A percentile compares a stretch with the other conserved stretches of the same genome.
Conservation (phyloP, 23 tunicate species). For the Phallusia fumigata region DNA sequence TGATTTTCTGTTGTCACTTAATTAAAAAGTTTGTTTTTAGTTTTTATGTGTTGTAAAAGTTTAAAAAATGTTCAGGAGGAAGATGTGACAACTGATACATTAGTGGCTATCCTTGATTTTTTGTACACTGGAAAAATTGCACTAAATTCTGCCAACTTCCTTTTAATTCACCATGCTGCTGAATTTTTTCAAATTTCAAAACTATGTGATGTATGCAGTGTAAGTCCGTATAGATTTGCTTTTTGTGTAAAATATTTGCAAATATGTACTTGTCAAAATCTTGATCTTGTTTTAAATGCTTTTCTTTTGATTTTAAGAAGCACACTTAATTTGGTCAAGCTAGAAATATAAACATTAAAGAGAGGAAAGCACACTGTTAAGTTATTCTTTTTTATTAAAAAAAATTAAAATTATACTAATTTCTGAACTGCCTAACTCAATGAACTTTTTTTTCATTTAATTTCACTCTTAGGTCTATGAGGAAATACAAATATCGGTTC, state of each 20-base stretch:
- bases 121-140: slow-evolving; percentile 1
- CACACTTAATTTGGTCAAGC: no score
- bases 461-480: neutral
- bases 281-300: no score
- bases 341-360: no score
- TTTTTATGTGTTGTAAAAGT: neutral
- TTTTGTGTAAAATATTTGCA: no score
- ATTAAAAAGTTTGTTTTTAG: no score
- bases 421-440: no score
- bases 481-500: neutral
- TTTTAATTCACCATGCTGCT: neutral
- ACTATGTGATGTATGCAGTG: neutral
- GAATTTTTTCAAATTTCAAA: neutral
- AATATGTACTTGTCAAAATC: no score
- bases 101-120: neutral
- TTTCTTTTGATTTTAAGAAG: no score
- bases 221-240: neutral
- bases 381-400: no score
- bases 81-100: neutral
- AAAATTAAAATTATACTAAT: no score
- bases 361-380: no score
- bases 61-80: neutral
- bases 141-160: neutral
- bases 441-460: no score
- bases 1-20: neutral